These are phyloP conservation scores for Hypsopygia costalis DNA, from an alignment of 2,888 invertebrate species.

Conservation along the genomic window DNA sequence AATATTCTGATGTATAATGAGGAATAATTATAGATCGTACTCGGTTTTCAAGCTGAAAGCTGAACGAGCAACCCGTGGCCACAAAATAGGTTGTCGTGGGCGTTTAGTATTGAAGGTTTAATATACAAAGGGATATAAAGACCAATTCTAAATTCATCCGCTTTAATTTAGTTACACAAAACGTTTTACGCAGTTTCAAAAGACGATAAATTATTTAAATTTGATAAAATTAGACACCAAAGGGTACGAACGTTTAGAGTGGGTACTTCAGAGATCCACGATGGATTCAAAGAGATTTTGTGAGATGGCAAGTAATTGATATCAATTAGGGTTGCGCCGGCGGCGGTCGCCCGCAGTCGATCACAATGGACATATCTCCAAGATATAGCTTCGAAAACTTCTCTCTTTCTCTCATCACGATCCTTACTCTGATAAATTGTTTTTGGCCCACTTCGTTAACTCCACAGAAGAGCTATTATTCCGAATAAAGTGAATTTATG, in stretches of 20 bases:
- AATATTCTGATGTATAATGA: no score
- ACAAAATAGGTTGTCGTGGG: not conserved
- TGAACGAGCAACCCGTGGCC: no score
- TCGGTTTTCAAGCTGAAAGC: no score
- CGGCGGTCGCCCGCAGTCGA: constrained; percentile 40
- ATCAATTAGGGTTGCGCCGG: constrained; percentile 58
- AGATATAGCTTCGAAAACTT: constrained; percentile 42
- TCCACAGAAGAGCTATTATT: constrained; percentile 28
- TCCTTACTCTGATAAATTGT: constrained; percentile 45
- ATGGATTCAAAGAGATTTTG: constrained; percentile 49
- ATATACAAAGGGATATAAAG: constrained; percentile 4
- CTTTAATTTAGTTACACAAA: constrained; percentile 16
- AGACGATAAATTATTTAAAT: constrained; percentile 31
- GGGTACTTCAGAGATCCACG: no score
- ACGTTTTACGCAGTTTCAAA: constrained; percentile 21
- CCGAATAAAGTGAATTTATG: constrained; percentile 23
- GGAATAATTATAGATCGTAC: no score
- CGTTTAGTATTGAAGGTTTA: not conserved
- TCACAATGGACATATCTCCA: constrained; percentile 49
- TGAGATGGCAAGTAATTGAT: constrained; percentile 61
- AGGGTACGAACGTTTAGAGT: constrained; percentile 37
- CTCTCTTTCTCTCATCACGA: constrained; percentile 38
- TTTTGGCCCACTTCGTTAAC: constrained; percentile 33
- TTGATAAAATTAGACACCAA: constrained; percentile 34
- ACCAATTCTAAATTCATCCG: constrained; percentile 17